These are phyloP conservation scores for Caenorhabditis drosophilae DNA, from an alignment of 2,888 invertebrate species.

Conservation along the genomic window DNA sequence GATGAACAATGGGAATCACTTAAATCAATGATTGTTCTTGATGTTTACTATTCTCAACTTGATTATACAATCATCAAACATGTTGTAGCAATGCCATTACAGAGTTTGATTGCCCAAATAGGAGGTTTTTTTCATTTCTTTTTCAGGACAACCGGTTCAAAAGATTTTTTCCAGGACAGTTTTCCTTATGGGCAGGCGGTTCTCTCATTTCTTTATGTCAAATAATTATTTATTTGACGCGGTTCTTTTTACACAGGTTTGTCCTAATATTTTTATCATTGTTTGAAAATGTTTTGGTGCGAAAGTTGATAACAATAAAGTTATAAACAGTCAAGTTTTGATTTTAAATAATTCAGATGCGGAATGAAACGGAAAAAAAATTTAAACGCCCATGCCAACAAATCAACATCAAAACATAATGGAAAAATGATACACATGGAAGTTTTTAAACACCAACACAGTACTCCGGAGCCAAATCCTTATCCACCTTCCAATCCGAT, in stretches of 20 bases:
- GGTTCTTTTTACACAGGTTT: constrained; percentile 31
- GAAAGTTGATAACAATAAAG: background rate
- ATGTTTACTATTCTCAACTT: constrained; percentile 49
- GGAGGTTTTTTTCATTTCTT: constrained; percentile 46
- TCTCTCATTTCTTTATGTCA: constrained; percentile 61
- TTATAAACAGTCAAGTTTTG: too few relatives aligned
- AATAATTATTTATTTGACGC: constrained; percentile 51
- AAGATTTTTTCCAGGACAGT: constrained; percentile 52
- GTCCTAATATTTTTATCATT: too few relatives aligned
- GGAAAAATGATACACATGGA: constrained; percentile 29
- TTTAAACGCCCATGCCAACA: too few relatives aligned
- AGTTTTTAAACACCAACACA: constrained; percentile 9
- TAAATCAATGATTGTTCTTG: constrained; percentile 50
- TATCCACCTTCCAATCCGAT: too few relatives aligned
- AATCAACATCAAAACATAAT: constrained; percentile 17
- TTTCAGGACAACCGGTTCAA: background rate
- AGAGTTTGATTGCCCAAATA: constrained; percentile 61
- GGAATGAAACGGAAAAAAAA: background rate
- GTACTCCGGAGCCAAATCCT: constrained; percentile 1
- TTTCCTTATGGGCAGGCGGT: constrained; percentile 64
- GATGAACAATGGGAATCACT: constrained; percentile 44
- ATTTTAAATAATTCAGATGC: constrained; percentile 1
- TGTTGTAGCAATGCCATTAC: constrained; percentile 57
- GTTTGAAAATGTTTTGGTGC: too few relatives aligned
- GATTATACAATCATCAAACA: constrained; percentile 64